These are phyloP conservation scores for Neomonachus schauinslandi DNA, from an alignment of 2,113 vertebrate species.

Conservation along the genomic window DNA sequence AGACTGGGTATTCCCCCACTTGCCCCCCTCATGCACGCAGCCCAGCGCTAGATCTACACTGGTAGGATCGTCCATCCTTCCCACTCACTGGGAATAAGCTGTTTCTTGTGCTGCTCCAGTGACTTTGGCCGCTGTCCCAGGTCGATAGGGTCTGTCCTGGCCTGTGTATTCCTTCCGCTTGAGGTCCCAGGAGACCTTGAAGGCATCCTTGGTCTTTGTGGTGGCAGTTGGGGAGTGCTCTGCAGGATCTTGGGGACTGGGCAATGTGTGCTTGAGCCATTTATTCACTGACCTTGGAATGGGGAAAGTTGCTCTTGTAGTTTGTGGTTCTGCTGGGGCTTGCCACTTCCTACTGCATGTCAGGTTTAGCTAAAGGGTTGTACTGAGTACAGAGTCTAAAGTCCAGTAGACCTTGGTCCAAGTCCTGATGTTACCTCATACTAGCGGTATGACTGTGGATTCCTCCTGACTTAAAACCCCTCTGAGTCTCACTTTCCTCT, in stretches of 20 bases:
- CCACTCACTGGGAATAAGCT: not conserved
- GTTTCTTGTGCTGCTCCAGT: conserved; percentile 16
- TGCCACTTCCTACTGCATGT: not conserved
- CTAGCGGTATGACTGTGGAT: not conserved
- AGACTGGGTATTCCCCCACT: not conserved
- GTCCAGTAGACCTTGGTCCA: not conserved
- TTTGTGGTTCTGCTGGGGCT: not conserved
- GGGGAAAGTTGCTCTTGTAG: not conserved
- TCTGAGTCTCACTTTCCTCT: conserved; percentile 7
- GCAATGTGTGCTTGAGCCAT: not conserved
- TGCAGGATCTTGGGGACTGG: not conserved
- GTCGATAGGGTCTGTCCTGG: not conserved
- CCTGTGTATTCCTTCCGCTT: not conserved
- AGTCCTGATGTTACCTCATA: not conserved
- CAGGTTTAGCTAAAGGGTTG: not conserved
- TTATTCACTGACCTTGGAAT: not conserved
- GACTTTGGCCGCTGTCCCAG: conserved; percentile 13
- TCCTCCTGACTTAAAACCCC: not conserved
- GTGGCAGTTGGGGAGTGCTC: not conserved
- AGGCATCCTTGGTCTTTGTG: not conserved
- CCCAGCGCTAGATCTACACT: not conserved
- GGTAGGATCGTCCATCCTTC: not conserved
- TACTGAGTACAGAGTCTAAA: not conserved
- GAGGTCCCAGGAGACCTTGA: conserved; percentile 22
- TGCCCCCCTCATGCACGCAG: not conserved